A percentile compares a stretch with the other conserved stretches of the same genome.
Conservation (phyloP, 2,888 invertebrate species). For the Sesia bembeciformis region DNA sequence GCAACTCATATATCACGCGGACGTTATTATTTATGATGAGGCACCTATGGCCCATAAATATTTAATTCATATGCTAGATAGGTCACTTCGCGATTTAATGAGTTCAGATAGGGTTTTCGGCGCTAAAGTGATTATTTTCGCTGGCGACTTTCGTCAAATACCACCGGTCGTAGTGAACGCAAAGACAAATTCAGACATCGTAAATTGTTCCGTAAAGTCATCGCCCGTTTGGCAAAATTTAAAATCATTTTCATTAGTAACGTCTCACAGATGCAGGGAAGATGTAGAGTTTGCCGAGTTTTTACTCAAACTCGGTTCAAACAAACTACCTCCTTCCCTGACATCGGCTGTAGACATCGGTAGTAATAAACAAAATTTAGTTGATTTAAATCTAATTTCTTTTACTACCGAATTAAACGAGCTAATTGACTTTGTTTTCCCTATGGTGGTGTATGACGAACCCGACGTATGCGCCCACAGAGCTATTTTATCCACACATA, state of each 20-base stretch:
- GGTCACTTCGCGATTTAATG: constrained; percentile 4
- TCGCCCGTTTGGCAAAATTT: constrained; percentile 5
- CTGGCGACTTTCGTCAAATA: constrained; percentile 10
- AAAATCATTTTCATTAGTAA: constrained; percentile 3
- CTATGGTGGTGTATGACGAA: neutral
- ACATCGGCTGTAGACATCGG: neutral
- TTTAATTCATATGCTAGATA: constrained; percentile 3
- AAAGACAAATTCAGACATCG: constrained; percentile 1
- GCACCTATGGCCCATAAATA: constrained; percentile 6
- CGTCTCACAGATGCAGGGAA: constrained; percentile 3
- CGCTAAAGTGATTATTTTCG: constrained; percentile 9
- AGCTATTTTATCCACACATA: neutral
- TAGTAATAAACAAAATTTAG: neutral
- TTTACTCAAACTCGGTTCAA: neutral
- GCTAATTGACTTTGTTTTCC: constrained; percentile 1
- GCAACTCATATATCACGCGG: constrained; percentile 1
- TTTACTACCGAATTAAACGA: neutral
- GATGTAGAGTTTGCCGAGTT: neutral
- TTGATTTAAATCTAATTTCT: neutral
- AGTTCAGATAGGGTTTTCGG: constrained; percentile 5
- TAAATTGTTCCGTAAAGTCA: constrained; percentile 1
- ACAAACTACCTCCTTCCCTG: neutral
- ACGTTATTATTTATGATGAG: constrained; percentile 4
- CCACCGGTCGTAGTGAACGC: constrained; percentile 6
- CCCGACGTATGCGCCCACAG: neutral